Base-by-base conservation (phyloP, 2,888 invertebrate genomes). In the Drosophila stalkeri region DNA sequence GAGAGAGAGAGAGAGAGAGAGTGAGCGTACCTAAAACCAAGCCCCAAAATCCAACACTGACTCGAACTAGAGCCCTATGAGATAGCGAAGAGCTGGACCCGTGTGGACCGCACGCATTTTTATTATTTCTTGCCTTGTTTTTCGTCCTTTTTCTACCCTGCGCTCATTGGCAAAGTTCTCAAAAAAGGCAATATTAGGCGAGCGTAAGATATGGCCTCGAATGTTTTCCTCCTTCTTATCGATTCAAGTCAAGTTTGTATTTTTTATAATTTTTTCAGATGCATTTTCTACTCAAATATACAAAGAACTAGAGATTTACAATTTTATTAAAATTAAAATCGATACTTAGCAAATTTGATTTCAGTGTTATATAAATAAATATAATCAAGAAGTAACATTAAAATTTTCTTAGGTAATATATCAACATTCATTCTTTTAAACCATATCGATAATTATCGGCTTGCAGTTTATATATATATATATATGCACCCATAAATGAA, bases 21-120 rank as follows among this genome's bases (percentile, higher is more conserved):
- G 52, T 2, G 20, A 37, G 16, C 37, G 2, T 39, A 62, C n/a
- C 47, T 3, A n/a, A 35, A 33, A 3, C 37, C 66, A 23, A 16
- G 18, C 52, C 43, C 43, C 35, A 23, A 16, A 35, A 46, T n/a
- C 54, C 20, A 14, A 23, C 31, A n/a, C 47, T 6, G 49, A 31
- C 74, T 37, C 52, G 37, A 33, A 60, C 43, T 54, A n/a, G 16
- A 8, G 62, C 41, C 56, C 44, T 20, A 16, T 20, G 56, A 43
- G 51, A 35, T 51, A 51, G 18, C 56, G 39, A 47, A 37, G 35
- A 55, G 63, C 44, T 46, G 56, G 49, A 51, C 44, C 49, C 57
- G 64, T 59, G 46, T 69, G 59, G 49, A 64, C 65, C 64, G 57
- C 71, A 77, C 80, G 72, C 80, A 71, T 75, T 78, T 74, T 77